These are phyloP conservation scores for Daboia siamensis DNA, from an alignment of 2,113 vertebrate species.

Conservation along the genomic window DNA sequence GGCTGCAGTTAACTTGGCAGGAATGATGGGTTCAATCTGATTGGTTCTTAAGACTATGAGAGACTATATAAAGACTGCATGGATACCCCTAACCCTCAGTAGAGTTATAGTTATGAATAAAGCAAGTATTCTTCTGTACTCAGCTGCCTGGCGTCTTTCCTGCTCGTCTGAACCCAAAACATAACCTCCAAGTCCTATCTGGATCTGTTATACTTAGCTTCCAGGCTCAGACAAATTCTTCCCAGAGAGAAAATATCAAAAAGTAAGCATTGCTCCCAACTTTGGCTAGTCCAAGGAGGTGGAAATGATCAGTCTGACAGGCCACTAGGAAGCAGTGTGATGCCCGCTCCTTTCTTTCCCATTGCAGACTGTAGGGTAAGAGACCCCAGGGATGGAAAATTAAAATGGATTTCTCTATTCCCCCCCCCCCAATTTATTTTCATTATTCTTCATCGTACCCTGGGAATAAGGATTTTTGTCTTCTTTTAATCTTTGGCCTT, in stretches of 20 bases:
- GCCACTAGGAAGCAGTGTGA: neutral
- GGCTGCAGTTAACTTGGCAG: too few species aligned
- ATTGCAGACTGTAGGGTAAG: neutral
- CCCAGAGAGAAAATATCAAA: neutral
- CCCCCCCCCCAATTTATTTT: conserved; percentile 61
- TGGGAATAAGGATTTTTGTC: conserved; percentile 83
- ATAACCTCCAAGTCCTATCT: neutral
- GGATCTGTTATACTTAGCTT: neutral
- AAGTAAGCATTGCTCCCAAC: neutral
- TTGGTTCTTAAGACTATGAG: too few species aligned
- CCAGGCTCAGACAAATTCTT: neutral
- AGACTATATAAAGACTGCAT: too few species aligned
- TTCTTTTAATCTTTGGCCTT: conserved; percentile 82
- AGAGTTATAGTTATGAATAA: too few species aligned
- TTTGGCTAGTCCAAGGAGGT: neutral
- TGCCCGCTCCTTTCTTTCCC: neutral
- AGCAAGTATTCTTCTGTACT: too few species aligned
- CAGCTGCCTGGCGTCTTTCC: too few species aligned
- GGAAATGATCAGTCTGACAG: neutral
- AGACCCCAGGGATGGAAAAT: neutral
- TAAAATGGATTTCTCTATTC: neutral
- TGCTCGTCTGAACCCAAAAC: too few species aligned
- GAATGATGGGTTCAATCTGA: too few species aligned
- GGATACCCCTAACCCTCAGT: too few species aligned
- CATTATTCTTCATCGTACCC: conserved; percentile 92